Percentiles rank a stretch among this genome's conserved stretches.
Evolutionary conservation across 2,113 vertebrate genomes (phyloP).

Genomic region (Hypocryptadius cinnamomeus): DNA sequence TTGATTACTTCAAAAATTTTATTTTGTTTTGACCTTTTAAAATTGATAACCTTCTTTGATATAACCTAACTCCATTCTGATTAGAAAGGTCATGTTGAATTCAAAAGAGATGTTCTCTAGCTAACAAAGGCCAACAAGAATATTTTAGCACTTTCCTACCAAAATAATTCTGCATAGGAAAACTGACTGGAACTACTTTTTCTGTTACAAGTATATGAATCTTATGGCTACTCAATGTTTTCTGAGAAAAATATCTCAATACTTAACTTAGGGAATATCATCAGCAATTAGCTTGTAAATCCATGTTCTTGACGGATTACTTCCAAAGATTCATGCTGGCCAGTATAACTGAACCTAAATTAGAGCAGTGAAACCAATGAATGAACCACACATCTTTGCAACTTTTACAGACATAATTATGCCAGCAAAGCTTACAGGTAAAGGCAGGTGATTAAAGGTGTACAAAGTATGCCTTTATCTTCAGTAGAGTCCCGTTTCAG

Average conservation of each 20-base stretch:
- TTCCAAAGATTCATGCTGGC: background rate
- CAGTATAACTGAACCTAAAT: background rate
- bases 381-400: background rate
- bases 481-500: background rate
- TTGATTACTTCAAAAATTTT: background rate
- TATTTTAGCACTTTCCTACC: background rate
- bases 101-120: background rate
- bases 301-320: background rate
- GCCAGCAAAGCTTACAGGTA: background rate
- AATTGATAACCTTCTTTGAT: background rate
- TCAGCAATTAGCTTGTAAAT: background rate
- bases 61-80: background rate
- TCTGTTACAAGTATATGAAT: background rate
- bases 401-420: background rate
- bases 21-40: background rate
- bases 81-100: background rate
- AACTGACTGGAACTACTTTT: background rate
- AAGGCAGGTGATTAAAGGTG: background rate
- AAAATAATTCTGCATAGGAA: background rate
- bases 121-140: conserved; percentile 11
- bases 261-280: background rate
- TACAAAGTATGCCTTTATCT: background rate
- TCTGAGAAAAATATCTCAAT: background rate
- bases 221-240: background rate
- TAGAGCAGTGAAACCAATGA: background rate